Conservation (phyloP, 2,113 vertebrate genomes). For the Morone saxatilis region DNA sequence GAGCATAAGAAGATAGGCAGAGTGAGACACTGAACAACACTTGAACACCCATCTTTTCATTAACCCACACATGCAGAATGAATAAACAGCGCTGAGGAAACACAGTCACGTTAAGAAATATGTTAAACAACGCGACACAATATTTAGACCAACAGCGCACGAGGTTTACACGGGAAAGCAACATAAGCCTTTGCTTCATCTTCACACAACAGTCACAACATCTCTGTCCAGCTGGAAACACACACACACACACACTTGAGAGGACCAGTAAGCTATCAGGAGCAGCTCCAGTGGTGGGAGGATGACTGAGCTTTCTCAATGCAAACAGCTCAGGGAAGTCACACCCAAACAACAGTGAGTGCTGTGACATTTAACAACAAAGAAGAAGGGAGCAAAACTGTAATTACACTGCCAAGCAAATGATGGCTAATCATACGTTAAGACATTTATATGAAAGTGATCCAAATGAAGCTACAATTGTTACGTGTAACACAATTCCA, state of each 20-base stretch:
- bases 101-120: constrained; percentile 21
- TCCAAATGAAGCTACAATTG: neutral
- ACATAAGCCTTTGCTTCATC: neutral
- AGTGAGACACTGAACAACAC: neutral
- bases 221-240: constrained; percentile 19
- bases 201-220: neutral
- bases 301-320: constrained; percentile 1
- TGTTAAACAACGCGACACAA: constrained; percentile 21
- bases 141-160: constrained; percentile 37
- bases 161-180: constrained; percentile 1
- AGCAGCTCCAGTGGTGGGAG: neutral
- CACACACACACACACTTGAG: constrained; percentile 1
- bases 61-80: neutral
- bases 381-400: neutral
- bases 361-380: neutral
- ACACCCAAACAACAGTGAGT: neutral
- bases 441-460: neutral
- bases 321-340: constrained; percentile 25
- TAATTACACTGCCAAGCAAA: neutral
- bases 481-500: neutral
- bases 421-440: neutral
- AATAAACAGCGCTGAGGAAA: constrained; percentile 55
- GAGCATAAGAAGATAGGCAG: neutral
- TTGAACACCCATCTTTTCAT: constrained; percentile 10
- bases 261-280: neutral